Percentiles rank a stretch among this genome's conserved stretches.
Conservation (phyloP, 2,113 vertebrate genomes). For the Ursus arctos region DNA sequence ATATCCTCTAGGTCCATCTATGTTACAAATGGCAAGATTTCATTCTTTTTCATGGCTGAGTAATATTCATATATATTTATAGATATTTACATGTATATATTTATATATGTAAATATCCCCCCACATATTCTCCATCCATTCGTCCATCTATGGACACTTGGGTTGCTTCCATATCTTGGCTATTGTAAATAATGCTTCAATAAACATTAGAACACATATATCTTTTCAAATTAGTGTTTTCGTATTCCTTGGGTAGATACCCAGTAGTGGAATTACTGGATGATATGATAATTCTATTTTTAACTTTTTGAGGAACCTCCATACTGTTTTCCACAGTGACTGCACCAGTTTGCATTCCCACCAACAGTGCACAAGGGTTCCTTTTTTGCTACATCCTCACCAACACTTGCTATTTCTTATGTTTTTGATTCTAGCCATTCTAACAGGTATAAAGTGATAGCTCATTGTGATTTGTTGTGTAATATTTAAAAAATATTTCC, state of each 20-base stretch:
- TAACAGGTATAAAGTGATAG: not conserved
- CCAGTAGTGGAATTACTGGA: not conserved
- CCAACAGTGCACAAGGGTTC: too few species aligned
- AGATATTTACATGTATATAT: too few species aligned
- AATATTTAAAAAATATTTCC: not conserved
- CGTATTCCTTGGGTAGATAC: not conserved
- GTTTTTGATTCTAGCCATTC: not conserved
- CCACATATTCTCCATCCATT: not conserved
- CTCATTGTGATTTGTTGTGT: not conserved
- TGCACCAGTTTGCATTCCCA: not conserved
- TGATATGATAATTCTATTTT: not conserved
- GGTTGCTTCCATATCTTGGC: not conserved
- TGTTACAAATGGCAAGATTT: not conserved
- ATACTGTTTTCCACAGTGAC: not conserved
- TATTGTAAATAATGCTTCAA: not conserved
- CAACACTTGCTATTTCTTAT: not conserved
- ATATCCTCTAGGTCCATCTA: not conserved
- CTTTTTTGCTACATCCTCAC: not conserved
- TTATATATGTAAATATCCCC: not conserved
- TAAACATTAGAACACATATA: not conserved
- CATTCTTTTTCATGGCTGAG: not conserved
- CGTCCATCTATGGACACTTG: not conserved
- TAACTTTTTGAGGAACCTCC: not conserved
- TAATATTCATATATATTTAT: not conserved
- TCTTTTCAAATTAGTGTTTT: not conserved